These are phyloP conservation scores for Eudemis profundana DNA, from an alignment of 2,888 invertebrate species.

Conservation along the genomic window DNA sequence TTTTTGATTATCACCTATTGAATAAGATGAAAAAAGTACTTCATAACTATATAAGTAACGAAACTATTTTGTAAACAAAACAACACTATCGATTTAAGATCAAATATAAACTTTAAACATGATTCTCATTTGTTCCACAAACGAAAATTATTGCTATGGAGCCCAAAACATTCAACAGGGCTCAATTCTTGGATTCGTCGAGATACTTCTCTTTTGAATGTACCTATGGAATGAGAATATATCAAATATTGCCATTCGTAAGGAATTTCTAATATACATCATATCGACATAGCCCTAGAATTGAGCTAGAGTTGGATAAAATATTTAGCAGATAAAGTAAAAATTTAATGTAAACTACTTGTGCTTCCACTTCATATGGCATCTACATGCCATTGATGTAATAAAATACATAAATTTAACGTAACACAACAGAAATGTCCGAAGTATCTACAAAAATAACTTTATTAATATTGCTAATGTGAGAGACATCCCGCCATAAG, in stretches of 20 bases:
- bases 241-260: too few species aligned
- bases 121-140: constrained; percentile 13
- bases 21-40: background rate
- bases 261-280: too few species aligned
- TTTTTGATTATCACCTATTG: background rate
- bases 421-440: too few species aligned
- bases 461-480: too few species aligned
- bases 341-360: background rate
- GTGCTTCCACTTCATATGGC: background rate
- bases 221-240: background rate
- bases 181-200: background rate
- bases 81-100: background rate
- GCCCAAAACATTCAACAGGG: constrained; percentile 2
- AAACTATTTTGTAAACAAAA: background rate
- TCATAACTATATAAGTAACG: background rate
- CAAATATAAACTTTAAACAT: background rate
- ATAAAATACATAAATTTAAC: too few species aligned
- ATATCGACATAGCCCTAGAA: background rate
- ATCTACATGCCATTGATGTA: too few species aligned
- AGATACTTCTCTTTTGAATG: background rate
- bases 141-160: constrained; percentile 19
- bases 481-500: too few species aligned
- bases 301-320: background rate
- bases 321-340: background rate
- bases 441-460: too few species aligned